Percentiles rank a stretch among this genome's conserved stretches.
phyloP scores from a whole-genome alignment of 2,113 vertebrate genomes.

The Tapirus terrestris region DNA sequence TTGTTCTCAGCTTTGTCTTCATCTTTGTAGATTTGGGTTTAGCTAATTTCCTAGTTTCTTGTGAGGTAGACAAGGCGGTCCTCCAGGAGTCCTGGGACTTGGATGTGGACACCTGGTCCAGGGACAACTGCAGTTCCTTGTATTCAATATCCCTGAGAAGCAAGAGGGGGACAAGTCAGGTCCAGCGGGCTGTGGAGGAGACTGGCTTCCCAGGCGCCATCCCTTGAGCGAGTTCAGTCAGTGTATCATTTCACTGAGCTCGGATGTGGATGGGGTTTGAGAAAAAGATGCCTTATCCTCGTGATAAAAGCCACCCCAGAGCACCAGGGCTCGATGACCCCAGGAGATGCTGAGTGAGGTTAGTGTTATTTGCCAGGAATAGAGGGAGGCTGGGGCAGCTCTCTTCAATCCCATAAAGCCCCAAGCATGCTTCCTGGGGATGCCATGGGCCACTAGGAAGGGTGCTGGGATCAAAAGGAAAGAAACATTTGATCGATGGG shows the following conservation, averaged over 20 bases:
- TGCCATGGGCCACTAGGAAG: rapidly evolving
- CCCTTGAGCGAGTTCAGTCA: rapidly evolving
- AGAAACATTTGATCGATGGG: rapidly evolving
- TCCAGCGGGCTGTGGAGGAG: rapidly evolving
- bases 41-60: slow-evolving; percentile 91
- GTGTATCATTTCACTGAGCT: rapidly evolving
- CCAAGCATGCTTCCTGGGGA: not conserved
- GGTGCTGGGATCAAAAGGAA: not conserved
- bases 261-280: not conserved
- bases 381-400: not conserved
- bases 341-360: not conserved
- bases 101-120: slow-evolving; percentile 90
- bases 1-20: slow-evolving; percentile 91
- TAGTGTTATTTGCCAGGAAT: not conserved
- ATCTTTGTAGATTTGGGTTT: slow-evolving; percentile 91
- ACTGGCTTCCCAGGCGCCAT: rapidly evolving
- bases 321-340: not conserved
- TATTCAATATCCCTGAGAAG: slow-evolving; percentile 92
- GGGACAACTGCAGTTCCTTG: slow-evolving; percentile 93
- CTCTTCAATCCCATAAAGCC: not conserved
- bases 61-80: slow-evolving; percentile 88
- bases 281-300: not conserved
- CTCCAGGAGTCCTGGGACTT: slow-evolving; percentile 90
- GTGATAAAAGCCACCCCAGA: not conserved
- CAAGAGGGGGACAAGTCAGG: not conserved